These are phyloP conservation scores for Zhuqinia jingwanae DNA, from an alignment of 2,888 invertebrate genomes.

Conservation along the genomic window DNA sequence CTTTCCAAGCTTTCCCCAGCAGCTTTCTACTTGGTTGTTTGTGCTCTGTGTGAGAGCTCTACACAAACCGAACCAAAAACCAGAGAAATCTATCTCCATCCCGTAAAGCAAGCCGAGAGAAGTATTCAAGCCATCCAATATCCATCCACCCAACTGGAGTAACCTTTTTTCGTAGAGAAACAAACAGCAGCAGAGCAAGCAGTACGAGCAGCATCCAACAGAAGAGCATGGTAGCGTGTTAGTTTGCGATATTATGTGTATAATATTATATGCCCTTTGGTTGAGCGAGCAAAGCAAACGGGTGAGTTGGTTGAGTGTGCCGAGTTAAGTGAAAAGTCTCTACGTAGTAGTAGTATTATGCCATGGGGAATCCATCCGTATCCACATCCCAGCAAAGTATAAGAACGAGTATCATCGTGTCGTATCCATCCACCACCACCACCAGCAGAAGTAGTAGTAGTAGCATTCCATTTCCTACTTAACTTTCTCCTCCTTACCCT, in stretches of 20 bases:
- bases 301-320: neutral
- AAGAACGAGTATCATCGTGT: conserved; percentile 59
- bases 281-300: conserved; percentile 17
- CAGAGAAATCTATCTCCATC: conserved; percentile 53
- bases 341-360: conserved; percentile 51
- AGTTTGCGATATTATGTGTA: too few relatives aligned
- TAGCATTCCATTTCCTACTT: conserved; percentile 74
- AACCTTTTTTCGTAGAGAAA: conserved; percentile 45
- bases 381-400: conserved; percentile 18
- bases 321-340: conserved; percentile 40
- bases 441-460: too few relatives aligned
- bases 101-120: conserved; percentile 25
- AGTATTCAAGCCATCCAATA: conserved; percentile 21
- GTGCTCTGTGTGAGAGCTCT: conserved; percentile 39
- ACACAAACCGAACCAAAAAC: conserved; percentile 48
- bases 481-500: conserved; percentile 79
- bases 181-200: conserved; percentile 27
- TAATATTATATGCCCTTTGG: conserved; percentile 35
- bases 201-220: neutral
- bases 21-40: conserved; percentile 7
- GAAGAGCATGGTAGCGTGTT: neutral
- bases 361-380: conserved; percentile 69
- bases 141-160: conserved; percentile 48
- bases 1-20: conserved; percentile 40
- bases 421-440: conserved; percentile 48